Conservation (phyloP, 2,888 invertebrate species). For the Eugnorisma glareosa region DNA sequence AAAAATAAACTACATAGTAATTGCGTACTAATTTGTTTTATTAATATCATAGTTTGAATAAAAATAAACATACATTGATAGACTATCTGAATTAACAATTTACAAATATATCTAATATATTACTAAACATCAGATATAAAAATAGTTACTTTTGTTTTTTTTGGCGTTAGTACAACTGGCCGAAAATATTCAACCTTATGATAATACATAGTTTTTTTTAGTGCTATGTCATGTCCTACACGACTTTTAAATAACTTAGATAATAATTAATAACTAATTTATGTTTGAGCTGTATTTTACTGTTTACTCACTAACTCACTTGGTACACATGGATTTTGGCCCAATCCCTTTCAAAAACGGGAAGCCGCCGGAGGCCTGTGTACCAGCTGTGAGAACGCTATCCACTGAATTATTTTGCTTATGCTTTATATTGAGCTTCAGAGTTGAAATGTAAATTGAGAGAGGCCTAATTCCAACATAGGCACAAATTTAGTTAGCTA, state of each 20-base stretch:
- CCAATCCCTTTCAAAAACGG: not conserved
- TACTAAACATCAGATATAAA: slow-evolving; percentile 40
- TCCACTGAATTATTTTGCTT: not conserved
- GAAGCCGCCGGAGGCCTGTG: not conserved
- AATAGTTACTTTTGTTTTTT: slow-evolving; percentile 64
- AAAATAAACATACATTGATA: slow-evolving; percentile 40
- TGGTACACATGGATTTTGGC: not conserved
- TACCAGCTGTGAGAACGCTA: not conserved
- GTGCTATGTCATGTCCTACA: slow-evolving; percentile 75
- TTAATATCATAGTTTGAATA: slow-evolving; percentile 58
- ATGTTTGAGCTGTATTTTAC: slow-evolving; percentile 37
- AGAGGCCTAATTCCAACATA: not conserved
- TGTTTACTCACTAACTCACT: not conserved
- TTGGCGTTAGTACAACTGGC: slow-evolving; percentile 66
- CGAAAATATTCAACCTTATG: slow-evolving; percentile 51
- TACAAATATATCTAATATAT: slow-evolving; percentile 46
- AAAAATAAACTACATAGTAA: slow-evolving; percentile 61
- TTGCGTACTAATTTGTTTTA: slow-evolving; percentile 62
- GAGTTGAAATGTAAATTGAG: not conserved
- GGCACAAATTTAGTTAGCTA: not conserved
- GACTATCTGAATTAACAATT: slow-evolving; percentile 43
- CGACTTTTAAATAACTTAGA: slow-evolving; percentile 62
- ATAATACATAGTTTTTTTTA: slow-evolving; percentile 27
- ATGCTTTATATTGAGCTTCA: not conserved
- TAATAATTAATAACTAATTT: slow-evolving; percentile 44